Percentiles rank a stretch among this genome's conserved stretches.
Evolutionary conservation across 2,113 vertebrate genomes (phyloP).

Genomic region (Mellivora capensis): DNA sequence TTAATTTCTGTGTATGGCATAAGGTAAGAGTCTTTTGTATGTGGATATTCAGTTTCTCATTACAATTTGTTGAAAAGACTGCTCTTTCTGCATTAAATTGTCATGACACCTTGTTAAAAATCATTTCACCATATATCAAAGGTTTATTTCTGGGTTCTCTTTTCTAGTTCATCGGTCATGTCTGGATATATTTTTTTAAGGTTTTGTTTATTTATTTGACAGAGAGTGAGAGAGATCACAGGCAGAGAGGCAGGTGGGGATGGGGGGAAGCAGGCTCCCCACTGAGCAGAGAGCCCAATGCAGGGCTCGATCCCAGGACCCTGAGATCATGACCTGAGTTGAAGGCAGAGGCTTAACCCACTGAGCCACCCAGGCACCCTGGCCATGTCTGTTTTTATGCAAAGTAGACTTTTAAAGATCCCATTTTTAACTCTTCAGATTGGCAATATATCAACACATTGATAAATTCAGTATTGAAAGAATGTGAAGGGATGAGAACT

Average conservation of each 20-base stretch:
- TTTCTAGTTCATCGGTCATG: background rate
- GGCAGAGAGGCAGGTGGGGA: no score
- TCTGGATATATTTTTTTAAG: no score
- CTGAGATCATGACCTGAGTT: no score
- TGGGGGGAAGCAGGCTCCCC: no score
- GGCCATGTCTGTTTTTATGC: background rate
- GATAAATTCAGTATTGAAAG: background rate
- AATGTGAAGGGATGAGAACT: background rate
- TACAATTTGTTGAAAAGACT: background rate
- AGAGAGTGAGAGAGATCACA: no score
- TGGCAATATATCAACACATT: constrained; percentile 16
- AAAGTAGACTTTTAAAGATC: background rate
- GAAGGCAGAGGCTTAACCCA: no score
- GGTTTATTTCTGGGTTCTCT: background rate
- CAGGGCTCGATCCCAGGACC: no score
- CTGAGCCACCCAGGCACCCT: background rate
- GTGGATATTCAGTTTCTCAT: background rate
- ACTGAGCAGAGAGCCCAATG: no score
- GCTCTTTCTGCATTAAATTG: background rate
- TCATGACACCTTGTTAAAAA: background rate
- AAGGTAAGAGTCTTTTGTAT: background rate
- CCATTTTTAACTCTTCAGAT: background rate
- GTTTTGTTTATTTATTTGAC: no score
- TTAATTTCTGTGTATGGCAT: constrained; percentile 13
- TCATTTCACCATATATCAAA: background rate